phyloP scores from a whole-genome alignment of 1,140 invertebrate species.

The Ceratoteleas bidentatus region DNA sequence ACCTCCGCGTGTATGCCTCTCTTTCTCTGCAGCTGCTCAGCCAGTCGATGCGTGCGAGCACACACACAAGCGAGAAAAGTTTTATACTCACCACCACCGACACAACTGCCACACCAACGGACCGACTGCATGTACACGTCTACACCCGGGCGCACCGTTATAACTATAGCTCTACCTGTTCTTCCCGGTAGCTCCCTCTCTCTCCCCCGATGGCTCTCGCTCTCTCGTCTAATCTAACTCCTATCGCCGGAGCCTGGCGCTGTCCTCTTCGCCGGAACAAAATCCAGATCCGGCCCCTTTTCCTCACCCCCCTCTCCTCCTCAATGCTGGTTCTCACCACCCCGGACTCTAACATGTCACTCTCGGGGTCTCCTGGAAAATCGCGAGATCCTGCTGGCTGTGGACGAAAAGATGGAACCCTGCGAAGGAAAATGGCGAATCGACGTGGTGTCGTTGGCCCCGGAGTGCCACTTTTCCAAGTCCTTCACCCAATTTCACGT shows the following conservation, averaged over 20 bases:
- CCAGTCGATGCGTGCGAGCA: slow-evolving; percentile 76
- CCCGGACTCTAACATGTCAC: no score
- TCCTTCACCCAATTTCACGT: slow-evolving; percentile 34
- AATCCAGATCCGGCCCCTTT: slow-evolving; percentile 74
- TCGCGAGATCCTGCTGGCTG: no score
- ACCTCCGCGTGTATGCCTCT: slow-evolving; percentile 11
- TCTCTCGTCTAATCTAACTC: slow-evolving; percentile 78
- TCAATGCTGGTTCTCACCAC: no score
- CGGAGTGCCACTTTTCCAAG: slow-evolving; percentile 38
- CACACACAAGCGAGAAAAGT: slow-evolving; percentile 79
- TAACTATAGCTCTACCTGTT: slow-evolving; percentile 25
- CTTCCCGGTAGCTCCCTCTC: slow-evolving; percentile 55
- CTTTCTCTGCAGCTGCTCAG: slow-evolving; percentile 57
- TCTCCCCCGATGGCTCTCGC: slow-evolving; percentile 49
- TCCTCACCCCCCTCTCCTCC: slow-evolving; percentile 43
- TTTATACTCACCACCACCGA: slow-evolving; percentile 77
- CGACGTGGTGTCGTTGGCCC: no score
- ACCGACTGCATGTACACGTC: not conserved
- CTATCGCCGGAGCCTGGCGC: slow-evolving; percentile 69
- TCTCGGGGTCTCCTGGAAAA: no score
- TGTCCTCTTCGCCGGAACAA: slow-evolving; percentile 72
- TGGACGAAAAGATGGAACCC: no score
- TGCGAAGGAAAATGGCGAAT: no score
- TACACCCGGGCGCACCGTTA: not conserved
- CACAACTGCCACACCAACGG: slow-evolving; percentile 37